phyloP scores from a whole-genome alignment of 2,113 vertebrate genomes.

The Ginglymostoma cirratum region DNA sequence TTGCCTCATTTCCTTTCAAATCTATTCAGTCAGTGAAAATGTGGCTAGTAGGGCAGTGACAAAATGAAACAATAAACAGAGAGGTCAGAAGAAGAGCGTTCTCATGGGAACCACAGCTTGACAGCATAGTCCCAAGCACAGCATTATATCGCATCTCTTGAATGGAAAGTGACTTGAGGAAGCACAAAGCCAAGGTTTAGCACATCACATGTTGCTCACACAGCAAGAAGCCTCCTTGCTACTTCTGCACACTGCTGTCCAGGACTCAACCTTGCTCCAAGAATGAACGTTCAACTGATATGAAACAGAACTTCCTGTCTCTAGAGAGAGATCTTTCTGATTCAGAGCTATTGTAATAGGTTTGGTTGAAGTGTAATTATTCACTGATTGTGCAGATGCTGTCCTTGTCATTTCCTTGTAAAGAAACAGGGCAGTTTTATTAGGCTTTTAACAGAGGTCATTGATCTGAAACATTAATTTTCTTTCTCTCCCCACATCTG shows the following conservation, averaged over 20 bases:
- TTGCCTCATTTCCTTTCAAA: conserved; percentile 3
- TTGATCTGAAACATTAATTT: not conserved
- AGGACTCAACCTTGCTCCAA: not conserved
- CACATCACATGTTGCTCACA: conserved; percentile 40
- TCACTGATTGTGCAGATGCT: not conserved
- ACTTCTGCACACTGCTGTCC: not conserved
- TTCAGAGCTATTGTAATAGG: not conserved
- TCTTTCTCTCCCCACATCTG: not conserved
- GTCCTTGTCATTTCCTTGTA: not conserved
- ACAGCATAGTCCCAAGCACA: not conserved
- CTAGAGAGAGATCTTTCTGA: not conserved
- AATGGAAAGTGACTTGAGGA: not conserved
- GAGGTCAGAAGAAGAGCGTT: conserved; percentile 29
- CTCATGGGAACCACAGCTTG: conserved; percentile 18
- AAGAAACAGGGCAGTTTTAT: not conserved
- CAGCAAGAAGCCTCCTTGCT: conserved; percentile 42
- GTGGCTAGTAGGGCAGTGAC: conserved; percentile 41
- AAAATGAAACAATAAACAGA: conserved; percentile 40
- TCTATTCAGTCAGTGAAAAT: not conserved
- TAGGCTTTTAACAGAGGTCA: not conserved
- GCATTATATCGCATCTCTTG: not conserved
- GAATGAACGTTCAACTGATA: not conserved
- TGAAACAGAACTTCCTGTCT: not conserved
- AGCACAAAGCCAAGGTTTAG: conserved; percentile 30
- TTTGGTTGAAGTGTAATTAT: not conserved